phyloP scores from a whole-genome alignment of 2,113 vertebrate species.

The Syngnathus scovelli region DNA sequence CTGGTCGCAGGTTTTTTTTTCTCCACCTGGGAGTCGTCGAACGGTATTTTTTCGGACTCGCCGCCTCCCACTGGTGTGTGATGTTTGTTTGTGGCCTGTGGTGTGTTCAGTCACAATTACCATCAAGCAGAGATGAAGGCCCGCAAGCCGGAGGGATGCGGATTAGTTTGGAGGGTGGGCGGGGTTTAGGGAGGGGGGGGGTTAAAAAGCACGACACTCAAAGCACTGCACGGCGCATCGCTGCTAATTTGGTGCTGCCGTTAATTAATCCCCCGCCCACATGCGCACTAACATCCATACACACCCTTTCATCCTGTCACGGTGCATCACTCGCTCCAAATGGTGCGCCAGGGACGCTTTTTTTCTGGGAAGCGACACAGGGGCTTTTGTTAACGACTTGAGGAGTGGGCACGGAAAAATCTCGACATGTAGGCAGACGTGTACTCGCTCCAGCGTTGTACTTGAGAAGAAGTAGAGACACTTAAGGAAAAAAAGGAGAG shows the following conservation, averaged over 20 bases:
- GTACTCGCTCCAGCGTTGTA: not conserved
- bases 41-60: not conserved
- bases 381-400: conserved; percentile 46
- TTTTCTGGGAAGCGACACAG: conserved; percentile 47
- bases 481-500: not conserved
- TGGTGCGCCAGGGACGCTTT: conserved; percentile 38
- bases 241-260: conserved; percentile 51
- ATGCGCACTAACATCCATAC: conserved; percentile 14
- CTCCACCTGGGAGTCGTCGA: not conserved
- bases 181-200: conserved; percentile 2
- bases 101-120: conserved; percentile 51
- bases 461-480: not conserved
- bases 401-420: conserved; percentile 33
- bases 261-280: conserved; percentile 56
- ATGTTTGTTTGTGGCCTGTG: conserved; percentile 51
- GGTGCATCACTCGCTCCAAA: conserved; percentile 33
- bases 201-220: conserved; percentile 42
- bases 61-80: conserved; percentile 18
- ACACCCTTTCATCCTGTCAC: conserved; percentile 23
- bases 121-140: conserved; percentile 42
- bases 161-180: conserved; percentile 44
- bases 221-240: conserved; percentile 27
- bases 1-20: not conserved
- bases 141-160: conserved; percentile 27
- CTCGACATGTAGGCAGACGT: conserved; percentile 9